Evolutionary conservation across 2,888 invertebrate species (phyloP).

Genomic region (Rhingia rostrata): DNA sequence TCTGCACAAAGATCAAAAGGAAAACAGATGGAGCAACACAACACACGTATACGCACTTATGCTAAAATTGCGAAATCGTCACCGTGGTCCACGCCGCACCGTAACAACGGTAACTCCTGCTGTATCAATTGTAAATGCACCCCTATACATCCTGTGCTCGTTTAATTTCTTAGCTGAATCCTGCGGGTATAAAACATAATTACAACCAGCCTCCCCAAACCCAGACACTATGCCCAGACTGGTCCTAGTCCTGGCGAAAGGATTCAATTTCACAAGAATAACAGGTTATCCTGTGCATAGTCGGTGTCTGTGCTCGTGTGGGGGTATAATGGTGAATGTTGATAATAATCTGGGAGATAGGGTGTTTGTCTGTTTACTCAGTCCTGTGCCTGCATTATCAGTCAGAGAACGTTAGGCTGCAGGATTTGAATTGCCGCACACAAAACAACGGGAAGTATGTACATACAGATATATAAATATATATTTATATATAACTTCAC

Average conservation of each 20-base stretch:
- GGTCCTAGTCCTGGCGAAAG: conserved; percentile 66
- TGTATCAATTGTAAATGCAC: conserved; percentile 72
- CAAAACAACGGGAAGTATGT: conserved; percentile 15
- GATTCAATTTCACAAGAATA: conserved; percentile 75
- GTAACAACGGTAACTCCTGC: conserved; percentile 34
- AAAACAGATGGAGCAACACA: conserved; percentile 64
- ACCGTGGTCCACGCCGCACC: conserved; percentile 31
- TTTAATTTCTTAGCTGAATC: conserved; percentile 74
- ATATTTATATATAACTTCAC: background rate
- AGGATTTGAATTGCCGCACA: conserved; percentile 57
- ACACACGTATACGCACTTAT: conserved; percentile 41
- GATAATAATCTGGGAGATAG: too few species aligned
- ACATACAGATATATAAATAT: background rate
- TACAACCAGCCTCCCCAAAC: conserved; percentile 54
- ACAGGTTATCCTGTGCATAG: conserved; percentile 62
- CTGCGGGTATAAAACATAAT: conserved; percentile 75
- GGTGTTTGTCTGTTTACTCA: conserved; percentile 70
- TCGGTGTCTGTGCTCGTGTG: conserved; percentile 21
- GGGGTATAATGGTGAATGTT: background rate
- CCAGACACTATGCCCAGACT: conserved; percentile 33
- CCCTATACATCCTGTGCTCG: conserved; percentile 61
- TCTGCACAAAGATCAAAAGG: conserved; percentile 68
- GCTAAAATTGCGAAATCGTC: conserved; percentile 53
- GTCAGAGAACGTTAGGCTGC: conserved; percentile 68
- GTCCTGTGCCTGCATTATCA: conserved; percentile 59